Percentiles rank a stretch among this genome's conserved stretches.
Conservation (phyloP, 2,113 vertebrate species). For the Psittacula cyanocephala region DNA sequence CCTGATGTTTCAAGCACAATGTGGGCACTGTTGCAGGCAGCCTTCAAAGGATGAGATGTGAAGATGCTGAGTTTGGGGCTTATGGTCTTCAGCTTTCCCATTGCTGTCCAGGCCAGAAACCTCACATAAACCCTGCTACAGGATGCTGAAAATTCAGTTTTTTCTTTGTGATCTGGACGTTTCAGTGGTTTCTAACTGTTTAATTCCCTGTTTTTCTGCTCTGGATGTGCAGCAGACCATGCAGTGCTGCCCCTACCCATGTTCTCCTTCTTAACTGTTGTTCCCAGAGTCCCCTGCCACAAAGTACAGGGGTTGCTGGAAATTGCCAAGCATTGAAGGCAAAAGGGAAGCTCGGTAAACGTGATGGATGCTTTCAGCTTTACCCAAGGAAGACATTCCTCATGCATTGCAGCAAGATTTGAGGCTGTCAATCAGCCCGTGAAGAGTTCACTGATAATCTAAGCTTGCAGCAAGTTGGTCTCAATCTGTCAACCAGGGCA, state of each 20-base stretch:
- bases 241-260: neutral
- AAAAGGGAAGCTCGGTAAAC: neutral
- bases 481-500: neutral
- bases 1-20: neutral
- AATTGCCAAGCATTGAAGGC: accelerated
- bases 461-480: neutral
- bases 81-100: accelerated
- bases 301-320: neutral
- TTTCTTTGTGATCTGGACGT: neutral
- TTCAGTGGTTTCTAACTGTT: neutral
- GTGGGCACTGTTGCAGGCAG: neutral
- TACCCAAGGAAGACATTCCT: neutral
- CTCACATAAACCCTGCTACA: accelerated
- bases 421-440: neutral
- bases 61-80: accelerated
- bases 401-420: neutral
- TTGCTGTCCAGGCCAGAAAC: neutral
- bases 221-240: neutral
- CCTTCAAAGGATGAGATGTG: neutral
- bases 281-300: accelerated
- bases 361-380: neutral
- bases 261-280: neutral
- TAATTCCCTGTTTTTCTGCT: neutral
- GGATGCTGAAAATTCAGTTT: accelerated
- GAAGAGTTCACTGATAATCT: neutral